Conservation (phyloP, 1,140 invertebrate species). For the Zaprionus africanus region DNA sequence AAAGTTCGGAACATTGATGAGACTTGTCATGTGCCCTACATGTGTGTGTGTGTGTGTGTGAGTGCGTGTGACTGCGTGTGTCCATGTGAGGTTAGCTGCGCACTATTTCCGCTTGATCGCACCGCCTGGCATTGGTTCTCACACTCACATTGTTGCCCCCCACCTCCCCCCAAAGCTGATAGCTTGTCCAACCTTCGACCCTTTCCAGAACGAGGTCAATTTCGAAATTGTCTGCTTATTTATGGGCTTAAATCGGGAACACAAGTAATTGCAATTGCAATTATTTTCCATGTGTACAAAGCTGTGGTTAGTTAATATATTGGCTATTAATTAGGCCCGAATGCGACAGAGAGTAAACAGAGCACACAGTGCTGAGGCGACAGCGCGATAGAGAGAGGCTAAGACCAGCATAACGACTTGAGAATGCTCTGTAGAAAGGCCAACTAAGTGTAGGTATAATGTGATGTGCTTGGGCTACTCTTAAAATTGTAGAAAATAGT, state of each 20-base stretch:
- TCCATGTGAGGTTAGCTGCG: slow-evolving; percentile 7
- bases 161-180: slow-evolving; percentile 17
- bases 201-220: slow-evolving; percentile 14
- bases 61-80: not conserved
- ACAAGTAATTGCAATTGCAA: slow-evolving; percentile 46
- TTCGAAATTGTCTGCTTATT: slow-evolving; percentile 22
- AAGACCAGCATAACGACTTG: not conserved
- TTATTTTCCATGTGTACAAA: slow-evolving; percentile 23
- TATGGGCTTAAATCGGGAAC: slow-evolving; percentile 25
- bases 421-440: not conserved
- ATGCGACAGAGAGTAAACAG: slow-evolving; percentile 9
- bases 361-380: not conserved
- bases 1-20: slow-evolving; percentile 48
- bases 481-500: no score
- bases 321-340: slow-evolving; percentile 56
- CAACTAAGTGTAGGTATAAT: not conserved
- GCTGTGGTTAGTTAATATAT: slow-evolving; percentile 41
- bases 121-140: slow-evolving; percentile 6
- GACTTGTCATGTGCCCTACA: slow-evolving; percentile 16
- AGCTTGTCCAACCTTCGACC: slow-evolving; percentile 25
- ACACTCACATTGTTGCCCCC: slow-evolving; percentile 7
- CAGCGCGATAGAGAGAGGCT: not conserved
- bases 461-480: not conserved
- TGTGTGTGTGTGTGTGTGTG: not conserved
- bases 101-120: slow-evolving; percentile 64